A percentile compares a stretch with the other conserved stretches of the same genome.
phyloP scores from a whole-genome alignment of 2,888 invertebrate genomes.

The Lamellibrachia satsuma region DNA sequence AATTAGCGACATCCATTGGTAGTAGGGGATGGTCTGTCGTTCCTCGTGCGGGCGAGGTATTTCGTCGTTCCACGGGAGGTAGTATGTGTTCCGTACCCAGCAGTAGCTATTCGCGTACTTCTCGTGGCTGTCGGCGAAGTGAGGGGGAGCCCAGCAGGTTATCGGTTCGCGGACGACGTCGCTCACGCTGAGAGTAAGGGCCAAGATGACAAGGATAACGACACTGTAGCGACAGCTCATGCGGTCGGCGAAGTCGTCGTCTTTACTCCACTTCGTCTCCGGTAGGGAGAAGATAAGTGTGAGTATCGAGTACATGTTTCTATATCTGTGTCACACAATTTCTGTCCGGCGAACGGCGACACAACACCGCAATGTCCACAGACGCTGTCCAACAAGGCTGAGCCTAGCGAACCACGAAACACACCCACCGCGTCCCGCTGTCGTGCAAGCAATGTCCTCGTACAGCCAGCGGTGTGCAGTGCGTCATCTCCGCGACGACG shows the following conservation, averaged over 20 bases:
- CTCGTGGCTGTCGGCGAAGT: constrained; percentile 41
- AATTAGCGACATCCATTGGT: constrained; percentile 33
- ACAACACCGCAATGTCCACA: background rate
- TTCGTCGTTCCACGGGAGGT: constrained; percentile 39
- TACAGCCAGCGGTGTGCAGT: background rate
- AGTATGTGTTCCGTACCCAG: constrained; percentile 49
- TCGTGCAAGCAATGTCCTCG: background rate
- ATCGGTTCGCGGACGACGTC: constrained; percentile 41
- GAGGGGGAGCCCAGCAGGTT: constrained; percentile 45
- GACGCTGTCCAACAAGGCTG: background rate
- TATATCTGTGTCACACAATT: background rate
- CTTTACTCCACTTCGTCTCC: constrained; percentile 21
- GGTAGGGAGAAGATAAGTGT: background rate
- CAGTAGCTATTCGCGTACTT: constrained; percentile 44
- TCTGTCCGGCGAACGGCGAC: background rate
- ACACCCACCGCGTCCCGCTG: background rate
- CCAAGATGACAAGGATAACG: background rate
- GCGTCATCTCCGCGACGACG: background rate
- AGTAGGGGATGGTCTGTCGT: constrained; percentile 34
- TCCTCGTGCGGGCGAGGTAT: constrained; percentile 32
- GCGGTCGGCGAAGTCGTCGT: constrained; percentile 42
- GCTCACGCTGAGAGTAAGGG: constrained; percentile 27
- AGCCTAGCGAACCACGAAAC: background rate
- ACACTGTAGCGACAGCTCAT: constrained; percentile 40
- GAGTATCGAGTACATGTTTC: background rate